Base-by-base conservation (phyloP, 64 coral and sea anemone species). In the Acropora tenuis region DNA sequence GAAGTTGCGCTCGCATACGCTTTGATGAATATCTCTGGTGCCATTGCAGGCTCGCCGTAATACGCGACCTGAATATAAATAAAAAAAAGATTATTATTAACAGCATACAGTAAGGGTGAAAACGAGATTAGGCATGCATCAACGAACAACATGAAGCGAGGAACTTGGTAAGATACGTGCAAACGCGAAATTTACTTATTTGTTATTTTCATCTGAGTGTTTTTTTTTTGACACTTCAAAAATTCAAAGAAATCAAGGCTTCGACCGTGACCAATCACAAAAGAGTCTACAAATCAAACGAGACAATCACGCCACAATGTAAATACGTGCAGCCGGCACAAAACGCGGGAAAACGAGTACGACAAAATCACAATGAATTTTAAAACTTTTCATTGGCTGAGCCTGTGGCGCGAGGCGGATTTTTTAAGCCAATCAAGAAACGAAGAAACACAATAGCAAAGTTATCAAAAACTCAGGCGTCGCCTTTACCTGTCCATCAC, bases 1-100 rank as follows among this genome's bases (percentile, higher is more conserved):
- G 87, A 77, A 1, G 92, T 94, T 84, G 92, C 92, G 18, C 88
- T 43, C 4, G 77, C 87, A 66, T 94, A 94, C 11, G 92, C 92
- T 84, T 94, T 88, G 16, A 94, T 84, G 59, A 94, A 94, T 16
- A 94, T 66, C 40, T 94, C 89, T 1, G 92, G 92, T 16, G 92
- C 92, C 67, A 79, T 76, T 3, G 92, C 84, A 0, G 92, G 92
- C 30, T 89, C 92, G 7, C 92, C 92, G 41, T 94, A 94, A 47
- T 94, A 94, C 0, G 92, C 92, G 0, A 94, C 92, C 92, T 94
- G 15, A 30, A 60, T 5, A 16, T 45, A 48, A 20, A n/a, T 17
- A 43, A 7, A 7, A 10, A 55, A 55, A 60, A 60, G 30, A 78
- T 16, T 9, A 3, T 50, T 30, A 30, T 30, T 30, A 30, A 30